Evolutionary conservation across 2,797 vertebrate species (phyloP), one percentile per base, ranked within the genome.

Genomic region (Petrocephalus sullivani): DNA sequence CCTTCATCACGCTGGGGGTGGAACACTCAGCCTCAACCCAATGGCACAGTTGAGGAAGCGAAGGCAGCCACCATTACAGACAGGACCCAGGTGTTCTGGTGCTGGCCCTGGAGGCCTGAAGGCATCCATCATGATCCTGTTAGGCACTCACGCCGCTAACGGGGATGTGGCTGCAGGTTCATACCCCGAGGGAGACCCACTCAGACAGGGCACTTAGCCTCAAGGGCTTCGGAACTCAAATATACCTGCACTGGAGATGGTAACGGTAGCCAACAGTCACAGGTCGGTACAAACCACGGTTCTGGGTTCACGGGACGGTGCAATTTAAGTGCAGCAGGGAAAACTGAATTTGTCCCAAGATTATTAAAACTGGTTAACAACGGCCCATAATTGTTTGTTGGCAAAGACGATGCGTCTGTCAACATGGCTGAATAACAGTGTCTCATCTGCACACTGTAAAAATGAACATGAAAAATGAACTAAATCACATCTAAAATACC

Each of bases 11-110:
- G 3, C 37, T 41, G 37, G 37, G 2, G 37, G 37, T 3, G 37
- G 37, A 3, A 41, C 37, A 41, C 37, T 41, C 37, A 41, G 37
- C 37, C 37, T 41, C 37, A 41, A 41, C 37, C 37, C 37, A 41
- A 41, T 41, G 37, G 37, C 3, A 41, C 37, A 41, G 37, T 41
- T 41, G 37, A 41, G 19, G 23, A 9, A 21, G 1, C 88, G 64
- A 86, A 83, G 51, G n/a, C 54, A 78, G 81, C 56, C 78, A 67
- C 53, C 53, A 54, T 41, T 51, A 82, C 81, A 87, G 88, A 88
- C 90, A 89, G 85, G 78, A 82, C 88, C 89, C 91, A 92, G 91
- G 89, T 90, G 90, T 89, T 86, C 46, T 83, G 9, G 75, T 78
- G 49, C 57, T 46, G 23, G 67, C 86, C 53, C 78, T 41, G 21